phyloP scores from a whole-genome alignment of 2,113 vertebrate species.

The Nanorana parkeri region DNA sequence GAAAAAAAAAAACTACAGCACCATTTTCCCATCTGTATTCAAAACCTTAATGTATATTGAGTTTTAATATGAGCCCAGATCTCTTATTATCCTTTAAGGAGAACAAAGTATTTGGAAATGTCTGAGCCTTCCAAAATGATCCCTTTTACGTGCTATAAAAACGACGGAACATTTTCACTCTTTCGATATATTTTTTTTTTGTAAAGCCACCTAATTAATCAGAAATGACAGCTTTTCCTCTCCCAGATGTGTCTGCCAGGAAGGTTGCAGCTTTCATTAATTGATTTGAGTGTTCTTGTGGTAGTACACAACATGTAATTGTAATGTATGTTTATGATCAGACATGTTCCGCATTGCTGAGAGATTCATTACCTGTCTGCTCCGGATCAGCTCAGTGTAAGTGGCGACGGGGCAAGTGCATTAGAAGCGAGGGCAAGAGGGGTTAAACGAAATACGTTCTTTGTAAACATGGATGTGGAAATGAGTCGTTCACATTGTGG shows the following conservation, averaged over 20 bases:
- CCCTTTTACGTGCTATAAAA: conserved; percentile 12
- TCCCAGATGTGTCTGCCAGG: conserved; percentile 56
- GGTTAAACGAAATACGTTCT: neutral
- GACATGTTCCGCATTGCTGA: conserved; percentile 53
- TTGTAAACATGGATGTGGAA: neutral
- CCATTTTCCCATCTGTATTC: conserved; percentile 33
- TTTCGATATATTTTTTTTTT: conserved; percentile 33
- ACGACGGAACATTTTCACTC: conserved; percentile 13
- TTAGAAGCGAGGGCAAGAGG: conserved; percentile 52
- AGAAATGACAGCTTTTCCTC: conserved; percentile 50
- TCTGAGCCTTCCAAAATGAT: neutral
- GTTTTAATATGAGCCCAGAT: neutral
- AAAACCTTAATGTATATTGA: conserved; percentile 9
- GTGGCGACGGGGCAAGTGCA: conserved; percentile 39
- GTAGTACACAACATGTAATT: conserved; percentile 53
- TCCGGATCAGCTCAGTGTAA: conserved; percentile 51
- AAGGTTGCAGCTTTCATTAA: conserved; percentile 52
- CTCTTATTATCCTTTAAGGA: conserved; percentile 15
- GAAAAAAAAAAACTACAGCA: conserved; percentile 9
- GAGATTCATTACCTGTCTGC: conserved; percentile 49
- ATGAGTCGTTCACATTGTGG: neutral
- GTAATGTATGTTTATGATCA: conserved; percentile 54
- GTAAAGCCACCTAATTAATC: conserved; percentile 53
- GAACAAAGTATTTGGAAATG: neutral
- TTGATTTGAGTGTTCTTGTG: conserved; percentile 53